Base-by-base conservation (phyloP, 2,113 vertebrate genomes). In the Corythaeola cristata region DNA sequence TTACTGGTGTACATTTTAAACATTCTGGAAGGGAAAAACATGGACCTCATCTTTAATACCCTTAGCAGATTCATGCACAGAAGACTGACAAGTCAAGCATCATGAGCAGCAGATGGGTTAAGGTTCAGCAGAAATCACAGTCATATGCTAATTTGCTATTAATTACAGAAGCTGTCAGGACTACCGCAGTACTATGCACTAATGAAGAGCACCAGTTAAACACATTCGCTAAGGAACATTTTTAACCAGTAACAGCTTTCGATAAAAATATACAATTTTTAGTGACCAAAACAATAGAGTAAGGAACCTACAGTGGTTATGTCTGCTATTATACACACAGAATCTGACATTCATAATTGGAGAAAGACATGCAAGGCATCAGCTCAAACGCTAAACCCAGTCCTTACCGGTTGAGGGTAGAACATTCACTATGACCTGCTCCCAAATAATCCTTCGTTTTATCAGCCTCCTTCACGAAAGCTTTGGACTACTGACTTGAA, bases 81-180 rank as follows among this genome's bases (percentile, higher is more conserved):
- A 52, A 68, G 49, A 83, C 23, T 69, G 85, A 82, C 80, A 84
- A 73, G 76, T 35, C 90, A 79, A 64, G 86, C 44, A 37, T 62
- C 77, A 28, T 0, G 58, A 90, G 89, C 63, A 95, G 52, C 92
- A 96, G 96, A 97, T 90, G 94, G 93, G 39, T 39, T 26, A 69
- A 93, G 69, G 53, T 67, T 69, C 67, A 93, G 68, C 11, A 33
- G 24, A 50, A 76, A 18, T 44, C 14, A 14, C 4, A 0, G 5
- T 60, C 64, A 66, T 81, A 95, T 96, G 97, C 73, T 96, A 92
- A 97, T 96, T 95, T 58, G 33, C 44, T 53, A 80, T 88, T 98
- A 97, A 98, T 97, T 96, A 94, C 74, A 81, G 96, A 91, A 93
- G 60, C 83, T 74, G 85, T 88, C 69, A 35, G 23, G 56, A 66